A percentile compares a stretch with the other conserved stretches of the same genome.
Conservation (phyloP, 2,888 invertebrate genomes). For the Xestoiulus laeticollis region DNA sequence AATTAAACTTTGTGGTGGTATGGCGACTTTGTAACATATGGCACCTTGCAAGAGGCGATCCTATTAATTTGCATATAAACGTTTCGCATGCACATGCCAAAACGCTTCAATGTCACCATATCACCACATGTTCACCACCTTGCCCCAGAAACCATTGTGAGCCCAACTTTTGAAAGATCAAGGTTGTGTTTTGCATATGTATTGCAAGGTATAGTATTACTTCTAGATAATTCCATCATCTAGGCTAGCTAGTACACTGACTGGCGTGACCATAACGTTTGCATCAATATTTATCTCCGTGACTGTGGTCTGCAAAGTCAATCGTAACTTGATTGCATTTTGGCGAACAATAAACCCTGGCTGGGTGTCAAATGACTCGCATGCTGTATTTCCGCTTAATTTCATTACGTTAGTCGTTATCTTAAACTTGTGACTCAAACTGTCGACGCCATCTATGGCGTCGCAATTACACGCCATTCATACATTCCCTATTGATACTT, state of each 20-base stretch:
- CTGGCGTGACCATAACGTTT: background rate
- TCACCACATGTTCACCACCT: no score
- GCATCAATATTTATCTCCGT: background rate
- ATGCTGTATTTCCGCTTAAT: background rate
- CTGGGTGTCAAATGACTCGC: background rate
- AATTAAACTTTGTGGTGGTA: no score
- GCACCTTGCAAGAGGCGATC: no score
- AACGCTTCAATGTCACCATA: no score
- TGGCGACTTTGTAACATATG: no score
- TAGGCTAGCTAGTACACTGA: background rate
- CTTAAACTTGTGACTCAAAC: background rate
- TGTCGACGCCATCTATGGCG: constrained; percentile 14
- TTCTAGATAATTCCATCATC: background rate
- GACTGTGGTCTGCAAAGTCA: background rate
- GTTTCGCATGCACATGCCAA: no score
- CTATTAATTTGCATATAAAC: no score
- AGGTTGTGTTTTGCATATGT: background rate
- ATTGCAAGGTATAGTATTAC: background rate
- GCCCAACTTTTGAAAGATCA: no score
- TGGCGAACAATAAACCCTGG: background rate
- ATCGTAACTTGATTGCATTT: constrained; percentile 23
- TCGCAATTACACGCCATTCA: background rate
- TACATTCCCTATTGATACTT: background rate
- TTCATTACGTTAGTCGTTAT: constrained; percentile 23
- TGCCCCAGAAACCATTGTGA: no score